Evolutionary conservation across 2,888 invertebrate genomes (phyloP).

Genomic region (Hydrotaea diabolus): DNA sequence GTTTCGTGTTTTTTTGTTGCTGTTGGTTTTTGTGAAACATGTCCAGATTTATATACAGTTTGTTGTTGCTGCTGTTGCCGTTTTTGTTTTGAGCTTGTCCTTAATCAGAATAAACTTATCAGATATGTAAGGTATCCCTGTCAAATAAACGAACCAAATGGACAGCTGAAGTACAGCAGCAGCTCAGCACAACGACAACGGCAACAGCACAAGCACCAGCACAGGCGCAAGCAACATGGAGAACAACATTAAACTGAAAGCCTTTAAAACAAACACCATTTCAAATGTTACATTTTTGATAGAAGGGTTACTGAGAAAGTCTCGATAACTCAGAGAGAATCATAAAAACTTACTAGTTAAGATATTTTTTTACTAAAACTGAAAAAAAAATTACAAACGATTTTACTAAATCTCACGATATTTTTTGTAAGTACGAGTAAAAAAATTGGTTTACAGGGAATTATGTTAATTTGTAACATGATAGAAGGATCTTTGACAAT

Average conservation of each 20-base stretch:
- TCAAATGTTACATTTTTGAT: too few relatives aligned
- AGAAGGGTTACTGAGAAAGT: too few relatives aligned
- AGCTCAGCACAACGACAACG: neutral
- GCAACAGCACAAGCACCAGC: neutral
- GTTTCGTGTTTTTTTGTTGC: constrained; percentile 37
- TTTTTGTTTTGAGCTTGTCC: constrained; percentile 63
- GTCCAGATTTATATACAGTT: constrained; percentile 42
- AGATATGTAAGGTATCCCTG: constrained; percentile 74
- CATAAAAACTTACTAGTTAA: too few relatives aligned
- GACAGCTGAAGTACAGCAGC: constrained; percentile 66
- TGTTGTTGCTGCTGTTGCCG: constrained; percentile 6
- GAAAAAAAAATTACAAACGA: too few relatives aligned
- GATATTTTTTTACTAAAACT: too few relatives aligned
- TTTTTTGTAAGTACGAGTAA: too few relatives aligned
- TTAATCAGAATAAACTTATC: constrained; percentile 78
- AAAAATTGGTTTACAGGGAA: too few relatives aligned
- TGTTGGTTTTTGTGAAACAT: constrained; percentile 8
- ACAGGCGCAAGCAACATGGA: neutral
- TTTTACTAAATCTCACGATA: too few relatives aligned
- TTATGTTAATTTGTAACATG: too few relatives aligned
- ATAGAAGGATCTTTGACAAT: too few relatives aligned
- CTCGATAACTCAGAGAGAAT: too few relatives aligned
- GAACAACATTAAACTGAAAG: neutral
- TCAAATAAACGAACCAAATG: constrained; percentile 71
- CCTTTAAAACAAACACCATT: neutral